phyloP scores from a whole-genome alignment of 2,797 vertebrate species.

The Enteromius thamalakanensis region DNA sequence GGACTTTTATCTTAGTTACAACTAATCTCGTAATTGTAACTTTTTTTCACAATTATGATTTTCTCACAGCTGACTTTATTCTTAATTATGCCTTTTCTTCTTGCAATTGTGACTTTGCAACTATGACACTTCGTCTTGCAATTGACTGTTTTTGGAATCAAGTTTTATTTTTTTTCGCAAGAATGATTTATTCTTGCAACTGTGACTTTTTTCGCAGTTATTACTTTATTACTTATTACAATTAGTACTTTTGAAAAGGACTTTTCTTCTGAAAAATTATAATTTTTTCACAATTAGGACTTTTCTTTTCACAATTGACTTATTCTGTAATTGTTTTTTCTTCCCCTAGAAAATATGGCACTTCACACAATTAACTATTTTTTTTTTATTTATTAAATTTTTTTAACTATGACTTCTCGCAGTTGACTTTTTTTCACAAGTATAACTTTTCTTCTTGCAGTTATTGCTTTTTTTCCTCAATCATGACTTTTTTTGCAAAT shows the following conservation, averaged over 20 bases:
- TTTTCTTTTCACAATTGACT: not conserved
- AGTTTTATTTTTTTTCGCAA: not conserved
- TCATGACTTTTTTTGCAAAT: not conserved
- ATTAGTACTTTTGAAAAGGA: not conserved
- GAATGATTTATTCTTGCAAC: not conserved
- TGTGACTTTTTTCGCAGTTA: not conserved
- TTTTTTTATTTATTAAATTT: too few species aligned
- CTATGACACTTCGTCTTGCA: too few species aligned
- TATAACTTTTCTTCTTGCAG: not conserved
- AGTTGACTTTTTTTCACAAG: too few species aligned
- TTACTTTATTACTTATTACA: not conserved
- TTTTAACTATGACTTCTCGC: not conserved
- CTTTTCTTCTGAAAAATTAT: not conserved
- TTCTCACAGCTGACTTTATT: not conserved
- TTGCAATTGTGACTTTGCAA: not conserved
- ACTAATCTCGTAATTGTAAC: too few species aligned
- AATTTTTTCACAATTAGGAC: not conserved
- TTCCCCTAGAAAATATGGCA: too few species aligned
- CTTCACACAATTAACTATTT: too few species aligned
- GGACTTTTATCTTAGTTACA: too few species aligned
- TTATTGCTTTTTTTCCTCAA: too few species aligned
- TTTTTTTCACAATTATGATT: too few species aligned
- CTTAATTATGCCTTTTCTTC: not conserved
- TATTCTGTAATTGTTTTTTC: too few species aligned
- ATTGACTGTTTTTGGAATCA: too few species aligned